A percentile compares a stretch with the other conserved stretches of the same genome.
Evolutionary conservation across 1,140 invertebrate species (phyloP).

Genomic region (Drosophila ananassae): DNA sequence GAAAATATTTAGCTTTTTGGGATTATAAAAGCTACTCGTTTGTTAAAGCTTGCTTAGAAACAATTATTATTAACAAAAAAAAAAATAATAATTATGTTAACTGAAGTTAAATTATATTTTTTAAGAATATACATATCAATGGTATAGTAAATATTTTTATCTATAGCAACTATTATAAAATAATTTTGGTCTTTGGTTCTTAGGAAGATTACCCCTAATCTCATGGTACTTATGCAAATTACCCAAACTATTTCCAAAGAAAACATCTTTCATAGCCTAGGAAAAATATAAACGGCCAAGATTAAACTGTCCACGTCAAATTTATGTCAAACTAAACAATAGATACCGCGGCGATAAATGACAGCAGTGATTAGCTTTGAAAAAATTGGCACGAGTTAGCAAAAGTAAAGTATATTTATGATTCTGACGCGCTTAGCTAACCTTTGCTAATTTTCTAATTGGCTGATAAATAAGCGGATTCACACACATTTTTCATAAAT

Average conservation of each 20-base stretch:
- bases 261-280: conserved; percentile 10
- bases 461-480: conserved; percentile 66
- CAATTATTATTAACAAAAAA: too few species aligned
- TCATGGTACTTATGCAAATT: conserved; percentile 11
- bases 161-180: too few species aligned
- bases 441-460: conserved; percentile 76
- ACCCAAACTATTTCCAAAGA: conserved; percentile 32
- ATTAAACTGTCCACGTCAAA: conserved; percentile 71
- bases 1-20: background rate
- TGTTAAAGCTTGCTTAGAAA: background rate
- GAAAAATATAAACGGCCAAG: conserved; percentile 50
- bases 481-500: conserved; percentile 45
- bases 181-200: background rate
- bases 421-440: conserved; percentile 37
- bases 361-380: conserved; percentile 64
- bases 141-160: background rate
- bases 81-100: background rate
- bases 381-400: conserved; percentile 57
- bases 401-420: conserved; percentile 36
- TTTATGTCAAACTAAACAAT: conserved; percentile 78
- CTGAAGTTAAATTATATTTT: background rate
- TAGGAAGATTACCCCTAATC: background rate
- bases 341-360: conserved; percentile 46
- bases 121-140: background rate
- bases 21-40: conserved; percentile 5